phyloP scores from a whole-genome alignment of 2,113 vertebrate genomes.

The Cryptomyrus ogoouensis region DNA sequence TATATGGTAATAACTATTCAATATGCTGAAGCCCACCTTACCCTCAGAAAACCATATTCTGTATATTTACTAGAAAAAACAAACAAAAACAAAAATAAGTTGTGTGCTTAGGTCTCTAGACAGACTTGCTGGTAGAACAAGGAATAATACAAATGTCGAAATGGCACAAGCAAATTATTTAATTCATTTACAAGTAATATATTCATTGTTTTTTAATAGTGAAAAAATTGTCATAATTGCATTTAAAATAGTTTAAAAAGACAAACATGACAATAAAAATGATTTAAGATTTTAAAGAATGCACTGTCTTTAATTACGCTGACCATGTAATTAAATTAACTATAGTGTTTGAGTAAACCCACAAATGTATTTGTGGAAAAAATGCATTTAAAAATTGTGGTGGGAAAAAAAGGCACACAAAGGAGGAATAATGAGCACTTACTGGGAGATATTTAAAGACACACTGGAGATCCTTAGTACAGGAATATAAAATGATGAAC shows the following conservation, averaged over 20 bases:
- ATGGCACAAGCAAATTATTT: background rate
- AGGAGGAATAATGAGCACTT: conserved; percentile 37
- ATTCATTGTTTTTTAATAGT: conserved; percentile 6
- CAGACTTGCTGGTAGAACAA: background rate
- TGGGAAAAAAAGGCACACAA: background rate
- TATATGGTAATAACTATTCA: conserved; percentile 60
- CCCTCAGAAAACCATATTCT: conserved; percentile 10
- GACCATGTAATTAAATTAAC: conserved; percentile 5
- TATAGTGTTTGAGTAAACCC: conserved; percentile 10
- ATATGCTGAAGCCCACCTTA: conserved; percentile 33
- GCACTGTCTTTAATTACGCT: background rate
- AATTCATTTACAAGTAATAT: background rate
- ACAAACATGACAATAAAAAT: conserved; percentile 1
- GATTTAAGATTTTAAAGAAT: background rate
- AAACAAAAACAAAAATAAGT: conserved; percentile 3
- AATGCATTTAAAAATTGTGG: background rate
- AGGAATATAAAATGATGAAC: conserved; percentile 56
- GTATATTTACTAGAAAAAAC: conserved; percentile 18
- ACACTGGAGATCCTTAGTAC: background rate
- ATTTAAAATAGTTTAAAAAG: background rate
- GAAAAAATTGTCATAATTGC: background rate
- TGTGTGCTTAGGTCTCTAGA: conserved; percentile 7
- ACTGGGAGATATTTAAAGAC: conserved; percentile 66
- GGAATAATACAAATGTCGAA: conserved; percentile 1
- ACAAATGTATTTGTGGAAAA: background rate